phyloP scores from a whole-genome alignment of 2,797 vertebrate genomes.

The Melanotaenia trifasciata region DNA sequence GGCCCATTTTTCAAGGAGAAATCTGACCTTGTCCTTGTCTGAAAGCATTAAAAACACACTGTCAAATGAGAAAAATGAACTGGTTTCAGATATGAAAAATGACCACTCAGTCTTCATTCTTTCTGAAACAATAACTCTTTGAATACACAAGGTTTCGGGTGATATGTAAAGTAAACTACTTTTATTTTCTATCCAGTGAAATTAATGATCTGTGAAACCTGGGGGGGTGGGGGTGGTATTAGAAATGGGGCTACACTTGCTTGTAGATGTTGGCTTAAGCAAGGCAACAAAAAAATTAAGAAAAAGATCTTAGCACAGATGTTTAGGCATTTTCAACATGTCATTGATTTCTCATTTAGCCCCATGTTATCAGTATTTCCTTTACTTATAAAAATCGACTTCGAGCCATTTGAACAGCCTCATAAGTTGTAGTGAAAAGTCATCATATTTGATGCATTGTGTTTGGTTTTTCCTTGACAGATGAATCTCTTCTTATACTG shows the following conservation, averaged over 20 bases:
- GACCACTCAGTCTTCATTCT: slow-evolving; percentile 35
- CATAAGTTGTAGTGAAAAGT: slow-evolving; percentile 7
- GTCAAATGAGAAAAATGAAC: slow-evolving; percentile 65
- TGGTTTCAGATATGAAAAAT: slow-evolving; percentile 38
- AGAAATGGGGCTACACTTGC: slow-evolving; percentile 11
- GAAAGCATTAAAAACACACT: slow-evolving; percentile 53
- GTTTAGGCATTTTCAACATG: slow-evolving; percentile 38
- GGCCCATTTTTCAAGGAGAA: slow-evolving; percentile 44
- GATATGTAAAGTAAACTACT: slow-evolving; percentile 62
- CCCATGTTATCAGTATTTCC: slow-evolving; percentile 16
- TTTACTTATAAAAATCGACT: slow-evolving; percentile 7
- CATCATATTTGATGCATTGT: background rate
- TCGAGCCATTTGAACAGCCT: slow-evolving; percentile 16
- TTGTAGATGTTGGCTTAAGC: slow-evolving; percentile 49
- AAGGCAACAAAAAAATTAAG: slow-evolving; percentile 32
- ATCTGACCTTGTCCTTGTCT: slow-evolving; percentile 57
- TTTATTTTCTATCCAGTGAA: slow-evolving; percentile 54
- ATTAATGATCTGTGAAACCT: slow-evolving; percentile 64
- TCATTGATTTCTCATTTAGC: slow-evolving; percentile 27
- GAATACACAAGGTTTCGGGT: slow-evolving; percentile 62
- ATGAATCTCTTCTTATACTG: background rate
- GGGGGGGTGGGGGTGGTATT: background rate
- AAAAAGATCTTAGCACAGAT: slow-evolving; percentile 19
- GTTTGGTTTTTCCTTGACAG: background rate
- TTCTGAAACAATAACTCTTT: slow-evolving; percentile 61